Evolutionary conservation across 2,888 invertebrate genomes (phyloP), one percentile per base, ranked within the genome.

Genomic region (Nycteola revayana): DNA sequence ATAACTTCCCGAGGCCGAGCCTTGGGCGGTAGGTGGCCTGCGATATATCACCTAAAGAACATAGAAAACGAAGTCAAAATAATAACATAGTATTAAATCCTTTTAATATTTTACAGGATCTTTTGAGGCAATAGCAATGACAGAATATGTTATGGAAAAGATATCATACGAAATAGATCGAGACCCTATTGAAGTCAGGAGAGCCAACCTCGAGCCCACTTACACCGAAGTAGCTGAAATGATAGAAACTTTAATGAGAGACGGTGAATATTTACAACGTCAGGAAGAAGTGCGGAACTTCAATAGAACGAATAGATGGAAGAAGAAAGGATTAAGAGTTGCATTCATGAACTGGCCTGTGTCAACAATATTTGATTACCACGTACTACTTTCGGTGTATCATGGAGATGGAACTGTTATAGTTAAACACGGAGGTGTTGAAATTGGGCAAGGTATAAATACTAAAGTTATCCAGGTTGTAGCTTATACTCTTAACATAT

Each of bases 371-470:
- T 85, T 91, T 0, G 90, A 90, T 30, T 92, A 78, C 41, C 85
- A 91, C 29, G 91, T 92, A 0, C 81, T 91, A 9, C 84, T 95
- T 8, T 88, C 92, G 0, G 91, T 96, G 36, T 94, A 92, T 60
- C 92, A 92, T 10, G 89, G 90, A 1, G 94, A 95, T 66, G 95
- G 92, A 1, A 91, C 92, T 0, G 93, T 96, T 1, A 89, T 92
- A 0, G 80, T 96, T 4, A 80, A 91, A 1, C 94, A 95, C 52
- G 93, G 93, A 7, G 94, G 94, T 1, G 83, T 93, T 14, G 94
- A 95, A 84, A 91, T 93, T 62, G 96, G 96, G 0, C 96, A 96
- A 82, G 96, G 96, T 6, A 90, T 95, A 27, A 82, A 95, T 49
- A 95, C 94, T 1, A 83, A 92, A 90, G 90, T 92, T 0, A 90